phyloP scores from a whole-genome alignment of 2,888 invertebrate species.

The Sphaeridia pumilis region DNA sequence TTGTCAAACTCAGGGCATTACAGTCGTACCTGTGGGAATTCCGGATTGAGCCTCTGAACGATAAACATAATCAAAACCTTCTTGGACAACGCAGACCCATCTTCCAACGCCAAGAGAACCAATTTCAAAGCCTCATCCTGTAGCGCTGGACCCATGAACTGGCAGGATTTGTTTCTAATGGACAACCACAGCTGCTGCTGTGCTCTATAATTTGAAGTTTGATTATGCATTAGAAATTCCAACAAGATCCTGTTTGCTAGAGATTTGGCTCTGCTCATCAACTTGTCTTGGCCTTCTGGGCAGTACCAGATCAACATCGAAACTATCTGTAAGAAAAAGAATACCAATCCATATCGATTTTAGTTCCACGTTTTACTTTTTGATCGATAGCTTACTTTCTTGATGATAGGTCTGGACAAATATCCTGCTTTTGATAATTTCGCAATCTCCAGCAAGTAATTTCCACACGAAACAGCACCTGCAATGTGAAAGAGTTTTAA shows the following conservation, averaged over 20 bases:
- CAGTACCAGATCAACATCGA: conserved; percentile 7
- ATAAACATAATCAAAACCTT: conserved; percentile 98
- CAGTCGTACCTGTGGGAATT: conserved; percentile 64
- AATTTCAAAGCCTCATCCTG: conserved; percentile 95
- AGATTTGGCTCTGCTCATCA: conserved; percentile 7
- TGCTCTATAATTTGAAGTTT: conserved; percentile 17
- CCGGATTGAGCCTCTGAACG: conserved; percentile 88
- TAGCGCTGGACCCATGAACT: conserved; percentile 56
- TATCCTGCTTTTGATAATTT: conserved; percentile 17
- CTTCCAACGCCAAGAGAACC: conserved; percentile 84
- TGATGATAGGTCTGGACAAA: conserved; percentile 24
- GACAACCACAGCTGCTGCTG: conserved; percentile 33
- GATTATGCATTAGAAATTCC: conserved; percentile 10
- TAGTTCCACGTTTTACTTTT: too few relatives aligned
- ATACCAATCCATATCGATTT: too few relatives aligned
- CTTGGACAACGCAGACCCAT: conserved; percentile 83
- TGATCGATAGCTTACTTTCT: conserved; percentile 23
- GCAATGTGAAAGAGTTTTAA: too few relatives aligned
- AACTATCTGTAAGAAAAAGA: conserved; percentile 3
- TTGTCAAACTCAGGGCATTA: too few relatives aligned
- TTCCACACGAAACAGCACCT: too few relatives aligned
- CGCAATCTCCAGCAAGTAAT: conserved; percentile 20
- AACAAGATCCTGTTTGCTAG: conserved; percentile 9
- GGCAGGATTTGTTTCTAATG: conserved; percentile 22
- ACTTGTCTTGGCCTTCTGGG: conserved; percentile 2